Evolutionary conservation across 2,888 invertebrate species (phyloP).

Genomic region (Spodoptera littoralis): DNA sequence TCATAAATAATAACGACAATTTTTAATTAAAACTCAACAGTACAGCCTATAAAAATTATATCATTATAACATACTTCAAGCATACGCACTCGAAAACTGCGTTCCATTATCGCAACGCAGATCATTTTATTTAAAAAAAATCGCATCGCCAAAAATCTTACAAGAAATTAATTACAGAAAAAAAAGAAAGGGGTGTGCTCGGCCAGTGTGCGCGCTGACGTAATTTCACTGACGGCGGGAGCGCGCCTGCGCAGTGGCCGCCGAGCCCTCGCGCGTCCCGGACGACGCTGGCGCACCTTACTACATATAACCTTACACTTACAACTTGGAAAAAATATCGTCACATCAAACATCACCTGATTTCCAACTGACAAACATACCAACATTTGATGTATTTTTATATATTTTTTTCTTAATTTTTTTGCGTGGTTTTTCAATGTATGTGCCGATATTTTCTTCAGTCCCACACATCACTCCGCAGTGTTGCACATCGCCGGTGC

Average conservation of each 20-base stretch:
- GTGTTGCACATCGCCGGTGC: constrained; percentile 67
- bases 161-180: constrained; percentile 86
- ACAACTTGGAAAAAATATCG: constrained; percentile 50
- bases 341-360: constrained; percentile 44
- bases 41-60: constrained; percentile 22
- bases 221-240: constrained; percentile 78
- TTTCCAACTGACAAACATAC: constrained; percentile 24
- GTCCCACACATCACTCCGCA: constrained; percentile 43
- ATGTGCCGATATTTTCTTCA: constrained; percentile 59
- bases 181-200: constrained; percentile 86
- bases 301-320: constrained; percentile 38
- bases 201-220: constrained; percentile 79
- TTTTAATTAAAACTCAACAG: constrained; percentile 2
- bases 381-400: not conserved
- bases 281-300: constrained; percentile 67
- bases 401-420: constrained; percentile 9
- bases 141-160: constrained; percentile 76
- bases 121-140: constrained; percentile 64
- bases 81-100: constrained; percentile 30
- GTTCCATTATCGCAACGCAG: constrained; percentile 46
- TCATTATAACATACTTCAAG: constrained; percentile 36
- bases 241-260: constrained; percentile 77
- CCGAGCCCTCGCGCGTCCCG: constrained; percentile 79
- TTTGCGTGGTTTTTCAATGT: constrained; percentile 35
- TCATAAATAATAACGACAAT: too few species aligned